Conservation (phyloP, 2,113 vertebrate genomes). For the Alces alces region DNA sequence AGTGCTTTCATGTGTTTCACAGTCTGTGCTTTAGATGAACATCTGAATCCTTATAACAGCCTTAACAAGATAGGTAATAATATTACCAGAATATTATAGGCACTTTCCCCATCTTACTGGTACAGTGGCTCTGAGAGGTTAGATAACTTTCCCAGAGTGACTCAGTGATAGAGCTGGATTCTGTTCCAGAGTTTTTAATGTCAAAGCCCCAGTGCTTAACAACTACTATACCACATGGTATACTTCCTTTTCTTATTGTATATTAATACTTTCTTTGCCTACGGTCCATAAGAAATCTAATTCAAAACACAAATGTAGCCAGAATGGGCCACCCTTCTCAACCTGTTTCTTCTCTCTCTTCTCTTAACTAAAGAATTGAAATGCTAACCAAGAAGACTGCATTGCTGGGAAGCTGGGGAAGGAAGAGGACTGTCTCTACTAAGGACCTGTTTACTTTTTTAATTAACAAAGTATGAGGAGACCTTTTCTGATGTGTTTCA, state of each 20-base stretch:
- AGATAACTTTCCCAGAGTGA: not conserved
- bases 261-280: not conserved
- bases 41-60: not conserved
- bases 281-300: not conserved
- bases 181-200: not conserved
- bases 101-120: not conserved
- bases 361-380: not conserved
- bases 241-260: not conserved
- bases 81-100: not conserved
- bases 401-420: not conserved
- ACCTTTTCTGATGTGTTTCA: slow-evolving; percentile 15
- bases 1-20: not conserved
- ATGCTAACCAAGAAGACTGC: slow-evolving; percentile 14
- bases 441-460: slow-evolving; percentile 44
- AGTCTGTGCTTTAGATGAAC: not conserved
- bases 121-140: not conserved
- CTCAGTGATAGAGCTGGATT: not conserved
- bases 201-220: not conserved
- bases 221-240: not conserved
- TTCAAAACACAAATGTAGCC: not conserved
- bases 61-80: not conserved
- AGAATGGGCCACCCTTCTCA: not conserved
- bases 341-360: not conserved
- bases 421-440: not conserved
- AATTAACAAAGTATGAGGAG: slow-evolving; percentile 37